These are phyloP conservation scores for Lates japonicus DNA, from an alignment of 2,797 vertebrate genomes.

Conservation along the genomic window DNA sequence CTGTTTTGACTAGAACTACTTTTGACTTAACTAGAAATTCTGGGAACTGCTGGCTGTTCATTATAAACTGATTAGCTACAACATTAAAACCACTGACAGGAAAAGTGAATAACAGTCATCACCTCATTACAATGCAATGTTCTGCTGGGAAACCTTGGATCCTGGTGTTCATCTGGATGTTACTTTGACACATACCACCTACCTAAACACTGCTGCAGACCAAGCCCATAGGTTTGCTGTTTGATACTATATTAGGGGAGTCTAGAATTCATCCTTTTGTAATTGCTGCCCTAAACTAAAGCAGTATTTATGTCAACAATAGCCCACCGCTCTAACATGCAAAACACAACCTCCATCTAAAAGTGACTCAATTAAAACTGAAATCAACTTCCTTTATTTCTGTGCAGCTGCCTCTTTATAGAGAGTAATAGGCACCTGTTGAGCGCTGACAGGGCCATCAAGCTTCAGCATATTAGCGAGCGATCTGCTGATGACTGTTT, in stretches of 20 bases:
- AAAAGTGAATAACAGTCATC: too few relatives aligned
- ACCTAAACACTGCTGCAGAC: too few relatives aligned
- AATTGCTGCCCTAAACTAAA: not conserved
- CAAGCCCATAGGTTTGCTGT: not conserved
- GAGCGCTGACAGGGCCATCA: constrained; percentile 57
- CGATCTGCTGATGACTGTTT: constrained; percentile 56
- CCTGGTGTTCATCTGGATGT: too few relatives aligned
- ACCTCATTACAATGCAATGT: too few relatives aligned
- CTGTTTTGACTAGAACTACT: not conserved
- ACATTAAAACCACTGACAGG: too few relatives aligned
- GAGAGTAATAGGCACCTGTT: constrained; percentile 70
- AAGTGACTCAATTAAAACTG: not conserved
- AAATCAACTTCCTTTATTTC: constrained; percentile 4
- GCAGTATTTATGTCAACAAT: not conserved
- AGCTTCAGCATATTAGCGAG: constrained; percentile 13
- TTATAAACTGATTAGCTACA: not conserved
- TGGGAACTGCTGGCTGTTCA: not conserved
- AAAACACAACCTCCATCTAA: not conserved
- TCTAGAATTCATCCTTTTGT: not conserved
- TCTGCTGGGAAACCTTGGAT: too few relatives aligned
- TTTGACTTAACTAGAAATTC: not conserved
- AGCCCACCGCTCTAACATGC: not conserved
- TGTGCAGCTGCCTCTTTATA: not conserved
- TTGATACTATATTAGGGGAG: not conserved
- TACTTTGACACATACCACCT: too few relatives aligned